Percentiles rank a stretch among this genome's conserved stretches.
phyloP scores from a whole-genome alignment of 2,888 invertebrate species.

The Hydriomena furcata region DNA sequence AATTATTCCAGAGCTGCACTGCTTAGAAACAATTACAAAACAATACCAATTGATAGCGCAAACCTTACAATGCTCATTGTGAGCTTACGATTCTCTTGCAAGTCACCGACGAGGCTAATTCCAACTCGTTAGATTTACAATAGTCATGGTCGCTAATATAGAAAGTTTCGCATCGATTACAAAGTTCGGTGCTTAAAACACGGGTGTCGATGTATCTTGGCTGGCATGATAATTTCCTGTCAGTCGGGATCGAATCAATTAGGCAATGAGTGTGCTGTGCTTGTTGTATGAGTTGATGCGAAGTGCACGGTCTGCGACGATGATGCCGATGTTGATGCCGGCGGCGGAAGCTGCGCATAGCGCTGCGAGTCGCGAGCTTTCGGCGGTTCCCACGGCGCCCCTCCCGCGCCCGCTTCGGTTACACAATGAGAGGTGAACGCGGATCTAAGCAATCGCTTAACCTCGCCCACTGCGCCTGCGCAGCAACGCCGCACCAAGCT shows the following conservation, averaged over 20 bases:
- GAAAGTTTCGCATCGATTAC: conserved; percentile 45
- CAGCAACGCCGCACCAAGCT: conserved; percentile 35
- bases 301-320: conserved; percentile 49
- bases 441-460: conserved; percentile 84
- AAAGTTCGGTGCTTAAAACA: conserved; percentile 34
- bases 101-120: conserved; percentile 38
- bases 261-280: conserved; percentile 52
- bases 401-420: conserved; percentile 62
- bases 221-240: conserved; percentile 69
- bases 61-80: conserved; percentile 72
- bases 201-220: conserved; percentile 49
- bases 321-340: conserved; percentile 43
- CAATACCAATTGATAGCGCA: conserved; percentile 74
- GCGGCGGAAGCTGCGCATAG: conserved; percentile 77
- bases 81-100: conserved; percentile 51
- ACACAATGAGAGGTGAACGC: conserved; percentile 83
- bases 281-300: conserved; percentile 58
- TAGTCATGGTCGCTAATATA: conserved; percentile 43
- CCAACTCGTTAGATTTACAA: conserved; percentile 37
- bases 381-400: conserved; percentile 80
- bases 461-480: conserved; percentile 78
- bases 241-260: conserved; percentile 70
- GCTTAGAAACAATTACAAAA: conserved; percentile 78
- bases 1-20: conserved; percentile 75
- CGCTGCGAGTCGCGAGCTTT: conserved; percentile 64